Evolutionary conservation across 2,113 vertebrate genomes (phyloP).

Genomic region (Aegotheles bennettii): DNA sequence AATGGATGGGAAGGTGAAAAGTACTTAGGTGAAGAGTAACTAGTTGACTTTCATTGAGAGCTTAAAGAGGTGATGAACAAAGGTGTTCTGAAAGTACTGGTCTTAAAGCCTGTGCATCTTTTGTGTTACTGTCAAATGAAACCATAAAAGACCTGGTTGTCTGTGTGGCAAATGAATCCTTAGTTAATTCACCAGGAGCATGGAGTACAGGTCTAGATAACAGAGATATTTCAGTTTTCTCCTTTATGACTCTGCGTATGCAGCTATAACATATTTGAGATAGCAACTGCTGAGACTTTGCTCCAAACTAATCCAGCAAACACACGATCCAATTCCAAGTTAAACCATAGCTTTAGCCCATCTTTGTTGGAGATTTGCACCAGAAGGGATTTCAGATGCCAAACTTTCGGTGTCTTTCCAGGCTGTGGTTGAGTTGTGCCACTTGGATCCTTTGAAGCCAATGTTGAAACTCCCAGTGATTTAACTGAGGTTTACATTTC

Average conservation of each 20-base stretch:
- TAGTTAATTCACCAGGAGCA: background rate
- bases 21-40: background rate
- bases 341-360: too few relatives aligned
- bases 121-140: background rate
- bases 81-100: background rate
- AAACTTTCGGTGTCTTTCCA: background rate
- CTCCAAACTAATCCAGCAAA: background rate
- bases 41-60: background rate
- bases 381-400: background rate
- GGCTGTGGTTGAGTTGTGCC: rapidly evolving
- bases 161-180: background rate
- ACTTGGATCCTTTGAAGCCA: background rate
- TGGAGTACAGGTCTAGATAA: too few relatives aligned
- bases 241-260: background rate
- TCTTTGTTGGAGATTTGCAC: background rate
- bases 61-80: background rate
- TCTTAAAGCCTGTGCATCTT: background rate
- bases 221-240: background rate
- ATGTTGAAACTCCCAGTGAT: background rate
- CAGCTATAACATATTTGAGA: background rate
- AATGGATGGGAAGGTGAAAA: background rate
- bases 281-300: background rate
- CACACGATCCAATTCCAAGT: background rate
- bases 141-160: background rate
- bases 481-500: background rate